Percentiles rank a stretch among this genome's conserved stretches.
These are phyloP conservation scores for Chalcosyrphus nemorum DNA, from an alignment of 2,888 invertebrate species.

Conservation along the genomic window DNA sequence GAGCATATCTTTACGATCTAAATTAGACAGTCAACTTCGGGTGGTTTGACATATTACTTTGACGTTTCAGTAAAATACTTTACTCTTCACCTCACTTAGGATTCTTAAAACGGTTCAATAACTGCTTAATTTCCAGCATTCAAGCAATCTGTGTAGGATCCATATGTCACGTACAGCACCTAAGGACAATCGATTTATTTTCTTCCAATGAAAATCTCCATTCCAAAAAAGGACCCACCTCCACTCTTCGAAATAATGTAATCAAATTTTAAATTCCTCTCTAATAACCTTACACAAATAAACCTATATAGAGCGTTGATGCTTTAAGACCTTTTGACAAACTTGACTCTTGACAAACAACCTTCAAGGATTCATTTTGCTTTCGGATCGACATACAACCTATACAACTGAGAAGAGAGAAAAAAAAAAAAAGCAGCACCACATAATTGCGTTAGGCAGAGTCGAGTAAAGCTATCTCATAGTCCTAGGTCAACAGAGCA, in stretches of 20 bases:
- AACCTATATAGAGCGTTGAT: conserved; percentile 6
- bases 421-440: conserved; percentile 24
- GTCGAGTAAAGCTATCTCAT: neutral
- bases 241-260: neutral
- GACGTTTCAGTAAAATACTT: no score
- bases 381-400: neutral
- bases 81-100: neutral
- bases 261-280: conserved; percentile 5
- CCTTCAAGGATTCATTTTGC: conserved; percentile 23
- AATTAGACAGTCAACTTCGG: no score
- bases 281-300: conserved; percentile 28
- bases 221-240: neutral
- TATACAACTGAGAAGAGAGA: neutral
- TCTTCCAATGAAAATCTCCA: no score
- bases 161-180: neutral
- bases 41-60: no score
- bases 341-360: conserved; percentile 56
- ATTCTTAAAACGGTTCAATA: neutral
- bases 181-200: neutral
- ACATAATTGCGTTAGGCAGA: conserved; percentile 52
- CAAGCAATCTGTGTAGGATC: neutral
- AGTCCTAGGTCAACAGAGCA: conserved; percentile 56
- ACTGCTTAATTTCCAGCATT: neutral
- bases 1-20: no score
- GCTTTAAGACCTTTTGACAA: conserved; percentile 40